phyloP scores from a whole-genome alignment of 2,797 vertebrate genomes.

The Oreochromis mossambicus region DNA sequence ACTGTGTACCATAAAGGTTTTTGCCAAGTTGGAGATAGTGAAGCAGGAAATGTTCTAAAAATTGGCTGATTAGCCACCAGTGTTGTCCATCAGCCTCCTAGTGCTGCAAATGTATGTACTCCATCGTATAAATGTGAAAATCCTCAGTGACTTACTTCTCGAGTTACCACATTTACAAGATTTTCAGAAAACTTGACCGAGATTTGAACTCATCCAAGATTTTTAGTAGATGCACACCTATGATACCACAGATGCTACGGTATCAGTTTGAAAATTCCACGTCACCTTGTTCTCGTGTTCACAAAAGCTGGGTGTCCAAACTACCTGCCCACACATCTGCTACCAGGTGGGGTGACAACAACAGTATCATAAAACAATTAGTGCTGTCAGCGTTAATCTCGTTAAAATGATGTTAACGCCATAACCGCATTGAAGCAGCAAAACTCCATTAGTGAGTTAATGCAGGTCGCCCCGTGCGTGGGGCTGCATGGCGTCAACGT shows the following conservation, averaged over 20 bases:
- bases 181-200: not conserved
- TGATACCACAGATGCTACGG: not conserved
- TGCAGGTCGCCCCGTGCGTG: too few relatives aligned
- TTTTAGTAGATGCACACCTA: not conserved
- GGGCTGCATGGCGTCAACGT: too few relatives aligned
- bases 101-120: accelerated
- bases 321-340: not conserved
- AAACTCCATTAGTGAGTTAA: too few relatives aligned
- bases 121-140: not conserved
- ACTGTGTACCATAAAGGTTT: not conserved
- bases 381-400: too few relatives aligned
- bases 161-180: not conserved
- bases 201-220: not conserved
- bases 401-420: too few relatives aligned
- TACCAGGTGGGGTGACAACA: not conserved
- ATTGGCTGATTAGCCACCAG: not conserved
- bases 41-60: not conserved
- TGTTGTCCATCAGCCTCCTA: not conserved
- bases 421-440: too few relatives aligned
- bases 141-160: not conserved
- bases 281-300: not conserved
- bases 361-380: not conserved
- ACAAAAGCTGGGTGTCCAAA: not conserved
- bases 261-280: not conserved
- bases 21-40: not conserved